Percentiles rank a stretch among this genome's conserved stretches.
Evolutionary conservation across 2,797 vertebrate genomes (phyloP).

Genomic region (Enteromius unitaeniatus): DNA sequence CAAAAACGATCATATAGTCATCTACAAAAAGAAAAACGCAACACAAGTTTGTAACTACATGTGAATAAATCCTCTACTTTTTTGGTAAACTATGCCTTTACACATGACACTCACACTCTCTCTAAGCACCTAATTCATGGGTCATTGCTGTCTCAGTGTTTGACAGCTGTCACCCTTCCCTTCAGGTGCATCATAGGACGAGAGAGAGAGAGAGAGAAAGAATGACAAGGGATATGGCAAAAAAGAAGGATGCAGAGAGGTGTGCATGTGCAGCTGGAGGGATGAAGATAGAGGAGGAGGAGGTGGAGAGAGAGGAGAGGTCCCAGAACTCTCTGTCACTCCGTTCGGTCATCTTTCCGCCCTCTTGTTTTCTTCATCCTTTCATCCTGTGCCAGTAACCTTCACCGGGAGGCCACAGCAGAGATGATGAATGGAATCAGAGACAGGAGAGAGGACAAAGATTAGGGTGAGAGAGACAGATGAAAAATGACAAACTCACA

Average conservation of each 20-base stretch:
- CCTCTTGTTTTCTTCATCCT: slow-evolving; percentile 76
- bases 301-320: slow-evolving; percentile 31
- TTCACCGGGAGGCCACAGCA: slow-evolving; percentile 75
- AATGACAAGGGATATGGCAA: slow-evolving; percentile 32
- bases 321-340: slow-evolving; percentile 46
- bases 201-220: background rate
- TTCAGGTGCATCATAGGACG: slow-evolving; percentile 29
- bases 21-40: background rate
- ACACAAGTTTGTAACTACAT: slow-evolving; percentile 5
- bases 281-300: slow-evolving; percentile 49
- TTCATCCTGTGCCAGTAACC: slow-evolving; percentile 75
- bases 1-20: background rate
- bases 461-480: slow-evolving; percentile 77
- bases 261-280: slow-evolving; percentile 36
- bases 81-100: slow-evolving; percentile 5
- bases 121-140: slow-evolving; percentile 35
- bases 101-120: slow-evolving; percentile 34
- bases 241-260: slow-evolving; percentile 34
- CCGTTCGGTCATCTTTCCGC: slow-evolving; percentile 47
- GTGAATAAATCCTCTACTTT: background rate
- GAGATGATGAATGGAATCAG: slow-evolving; percentile 80
- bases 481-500: slow-evolving; percentile 81
- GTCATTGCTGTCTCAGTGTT: slow-evolving; percentile 36
- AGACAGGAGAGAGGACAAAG: slow-evolving; percentile 77
- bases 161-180: slow-evolving; percentile 54